phyloP scores from a whole-genome alignment of 2,797 vertebrate genomes.

The Melanotaenia nigrans region DNA sequence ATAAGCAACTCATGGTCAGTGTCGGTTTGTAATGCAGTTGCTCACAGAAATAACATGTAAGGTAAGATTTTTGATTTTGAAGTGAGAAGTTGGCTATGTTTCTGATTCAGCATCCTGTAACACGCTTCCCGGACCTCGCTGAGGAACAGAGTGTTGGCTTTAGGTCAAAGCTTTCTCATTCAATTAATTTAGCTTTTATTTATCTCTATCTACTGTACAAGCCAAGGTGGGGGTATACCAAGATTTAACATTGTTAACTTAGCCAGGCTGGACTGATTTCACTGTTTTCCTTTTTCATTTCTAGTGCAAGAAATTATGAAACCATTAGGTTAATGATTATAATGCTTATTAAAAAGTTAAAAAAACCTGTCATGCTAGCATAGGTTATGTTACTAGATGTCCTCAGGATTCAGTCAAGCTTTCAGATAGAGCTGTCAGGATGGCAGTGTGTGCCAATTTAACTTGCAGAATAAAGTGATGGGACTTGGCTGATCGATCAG shows the following conservation, averaged over 20 bases:
- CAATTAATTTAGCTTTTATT: slow-evolving; percentile 29
- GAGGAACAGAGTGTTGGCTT: slow-evolving; percentile 19
- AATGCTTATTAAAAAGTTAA: slow-evolving; percentile 31
- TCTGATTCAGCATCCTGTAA: slow-evolving; percentile 4
- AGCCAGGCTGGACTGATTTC: slow-evolving; percentile 39
- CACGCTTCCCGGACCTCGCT: slow-evolving; percentile 1
- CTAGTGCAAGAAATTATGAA: slow-evolving; percentile 37
- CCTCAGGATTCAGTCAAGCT: slow-evolving; percentile 23
- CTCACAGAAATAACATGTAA: slow-evolving; percentile 11
- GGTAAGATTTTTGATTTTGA: neutral
- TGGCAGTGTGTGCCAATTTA: slow-evolving; percentile 56
- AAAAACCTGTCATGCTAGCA: slow-evolving; percentile 6
- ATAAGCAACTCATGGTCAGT: slow-evolving; percentile 41
- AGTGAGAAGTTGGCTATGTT: neutral
- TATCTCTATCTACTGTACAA: slow-evolving; percentile 18
- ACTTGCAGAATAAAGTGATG: slow-evolving; percentile 60
- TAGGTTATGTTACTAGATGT: slow-evolving; percentile 24
- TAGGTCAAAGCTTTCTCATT: slow-evolving; percentile 13
- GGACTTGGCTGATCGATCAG: slow-evolving; percentile 72
- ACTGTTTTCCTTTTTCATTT: slow-evolving; percentile 32
- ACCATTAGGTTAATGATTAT: slow-evolving; percentile 27
- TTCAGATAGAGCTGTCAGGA: slow-evolving; percentile 62
- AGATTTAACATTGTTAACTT: slow-evolving; percentile 31
- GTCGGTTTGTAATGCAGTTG: neutral
- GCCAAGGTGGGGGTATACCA: slow-evolving; percentile 15